A percentile compares a stretch with the other conserved stretches of the same genome.
phyloP scores from a whole-genome alignment of 1,140 invertebrate species.

The Dendrolimus kikuchii region DNA sequence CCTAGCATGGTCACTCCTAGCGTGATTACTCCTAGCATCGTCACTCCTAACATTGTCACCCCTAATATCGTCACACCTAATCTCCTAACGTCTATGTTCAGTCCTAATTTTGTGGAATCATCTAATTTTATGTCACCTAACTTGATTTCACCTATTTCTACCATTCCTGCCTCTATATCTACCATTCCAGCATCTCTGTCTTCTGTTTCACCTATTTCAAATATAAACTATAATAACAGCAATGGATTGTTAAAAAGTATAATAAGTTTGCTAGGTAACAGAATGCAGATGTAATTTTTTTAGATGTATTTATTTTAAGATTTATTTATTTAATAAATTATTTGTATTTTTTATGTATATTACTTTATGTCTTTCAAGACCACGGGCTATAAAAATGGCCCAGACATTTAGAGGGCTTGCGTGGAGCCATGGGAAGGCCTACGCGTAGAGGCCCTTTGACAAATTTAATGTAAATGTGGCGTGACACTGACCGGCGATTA shows the following conservation, averaged over 20 bases:
- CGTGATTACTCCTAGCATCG: slow-evolving; percentile 13
- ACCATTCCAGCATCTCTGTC: too few relatives aligned
- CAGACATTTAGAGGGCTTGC: too few relatives aligned
- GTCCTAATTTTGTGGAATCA: neutral
- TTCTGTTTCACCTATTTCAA: too few relatives aligned
- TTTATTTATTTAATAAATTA: neutral
- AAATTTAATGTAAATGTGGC: too few relatives aligned
- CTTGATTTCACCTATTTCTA: slow-evolving; percentile 2
- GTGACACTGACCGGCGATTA: too few relatives aligned
- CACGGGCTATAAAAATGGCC: too few relatives aligned
- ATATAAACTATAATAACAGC: neutral
- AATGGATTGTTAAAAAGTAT: slow-evolving; percentile 4
- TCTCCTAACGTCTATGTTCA: neutral
- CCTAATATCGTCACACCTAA: slow-evolving; percentile 13
- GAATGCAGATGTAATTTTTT: neutral
- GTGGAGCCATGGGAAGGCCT: too few relatives aligned
- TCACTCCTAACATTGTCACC: slow-evolving; percentile 11
- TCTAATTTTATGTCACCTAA: slow-evolving; percentile 1
- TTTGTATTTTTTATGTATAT: too few relatives aligned
- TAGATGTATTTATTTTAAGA: neutral
- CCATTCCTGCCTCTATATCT: too few relatives aligned
- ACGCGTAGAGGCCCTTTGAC: too few relatives aligned
- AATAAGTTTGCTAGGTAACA: slow-evolving; percentile 9
- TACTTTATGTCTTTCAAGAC: too few relatives aligned
- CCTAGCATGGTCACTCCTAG: slow-evolving; percentile 13